phyloP scores from a whole-genome alignment of 2,888 invertebrate genomes.

The Acanthopleura granulata region DNA sequence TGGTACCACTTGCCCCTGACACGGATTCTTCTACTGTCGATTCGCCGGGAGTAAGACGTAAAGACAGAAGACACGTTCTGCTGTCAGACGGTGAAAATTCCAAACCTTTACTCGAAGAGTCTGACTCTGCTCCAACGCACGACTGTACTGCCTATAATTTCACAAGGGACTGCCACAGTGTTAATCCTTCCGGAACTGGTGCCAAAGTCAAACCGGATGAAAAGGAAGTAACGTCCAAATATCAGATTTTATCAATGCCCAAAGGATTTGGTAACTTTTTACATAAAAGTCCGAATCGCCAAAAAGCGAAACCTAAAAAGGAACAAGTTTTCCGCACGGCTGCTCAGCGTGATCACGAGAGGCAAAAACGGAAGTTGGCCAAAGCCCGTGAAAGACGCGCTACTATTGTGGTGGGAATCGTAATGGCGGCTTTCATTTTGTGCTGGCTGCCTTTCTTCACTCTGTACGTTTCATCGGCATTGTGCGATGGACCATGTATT shows the following conservation, averaged over 20 bases:
- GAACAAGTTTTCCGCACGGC: constrained; percentile 34
- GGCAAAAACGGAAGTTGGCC: constrained; percentile 92
- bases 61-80: background rate
- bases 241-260: constrained; percentile 9
- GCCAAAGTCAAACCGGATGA: background rate
- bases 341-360: constrained; percentile 82
- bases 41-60: background rate
- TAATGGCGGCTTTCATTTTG: constrained; percentile 98
- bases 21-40: constrained; percentile 34
- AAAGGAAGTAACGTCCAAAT: constrained; percentile 2
- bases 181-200: background rate
- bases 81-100: background rate
- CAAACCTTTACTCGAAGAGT: constrained; percentile 10
- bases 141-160: background rate
- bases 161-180: background rate
- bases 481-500: constrained; percentile 58
- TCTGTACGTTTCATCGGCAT: constrained; percentile 69
- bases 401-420: constrained; percentile 94
- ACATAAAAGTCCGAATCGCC: background rate
- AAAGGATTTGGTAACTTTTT: constrained; percentile 20
- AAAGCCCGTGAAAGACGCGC: constrained; percentile 97
- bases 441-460: constrained; percentile 99
- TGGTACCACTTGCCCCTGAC: constrained; percentile 28
- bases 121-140: background rate
- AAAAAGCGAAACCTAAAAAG: constrained; percentile 23